phyloP scores from a whole-genome alignment of 2,888 invertebrate genomes.

The Ophion obscuratus region DNA sequence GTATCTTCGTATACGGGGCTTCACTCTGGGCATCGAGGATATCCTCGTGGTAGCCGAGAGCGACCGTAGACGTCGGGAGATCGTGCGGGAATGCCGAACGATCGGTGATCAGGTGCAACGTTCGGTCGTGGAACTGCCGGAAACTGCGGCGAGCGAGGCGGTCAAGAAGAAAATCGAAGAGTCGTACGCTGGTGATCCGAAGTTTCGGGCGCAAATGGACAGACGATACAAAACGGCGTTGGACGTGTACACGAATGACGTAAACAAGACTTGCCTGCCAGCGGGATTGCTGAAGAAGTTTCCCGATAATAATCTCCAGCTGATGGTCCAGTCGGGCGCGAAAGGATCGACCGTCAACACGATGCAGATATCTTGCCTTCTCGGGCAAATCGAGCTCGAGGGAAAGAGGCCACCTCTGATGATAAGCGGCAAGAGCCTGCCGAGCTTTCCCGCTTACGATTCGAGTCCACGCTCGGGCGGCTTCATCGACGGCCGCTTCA shows the following conservation, averaged over 20 bases:
- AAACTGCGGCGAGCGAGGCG: conserved; percentile 86
- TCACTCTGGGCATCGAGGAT: conserved; percentile 97
- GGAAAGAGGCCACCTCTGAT: conserved; percentile 98
- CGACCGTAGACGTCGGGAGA: conserved; percentile 89
- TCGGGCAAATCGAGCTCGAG: conserved; percentile 99
- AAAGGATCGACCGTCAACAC: conserved; percentile 99
- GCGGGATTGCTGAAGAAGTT: conserved; percentile 94
- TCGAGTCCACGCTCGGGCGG: conserved; percentile 96
- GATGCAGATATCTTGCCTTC: conserved; percentile 98
- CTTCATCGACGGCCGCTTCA: conserved; percentile 97
- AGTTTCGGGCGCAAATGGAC: conserved; percentile 92
- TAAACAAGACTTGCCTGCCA: conserved; percentile 94
- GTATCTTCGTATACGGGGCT: conserved; percentile 95
- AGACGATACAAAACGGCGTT: conserved; percentile 92
- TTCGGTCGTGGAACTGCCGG: conserved; percentile 89
- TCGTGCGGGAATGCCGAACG: conserved; percentile 87
- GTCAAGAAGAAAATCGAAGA: conserved; percentile 89
- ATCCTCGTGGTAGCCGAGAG: conserved; percentile 92
- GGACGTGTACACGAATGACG: conserved; percentile 94
- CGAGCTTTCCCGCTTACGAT: conserved; percentile 96
- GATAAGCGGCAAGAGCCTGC: conserved; percentile 96
- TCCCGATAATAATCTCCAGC: conserved; percentile 97
- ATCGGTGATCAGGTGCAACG: conserved; percentile 77
- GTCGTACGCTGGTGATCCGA: conserved; percentile 89
- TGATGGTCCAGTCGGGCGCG: conserved; percentile 99